Evolutionary conservation across 2,113 vertebrate species (phyloP), one percentile per base, ranked within the genome.

Genomic region (Hippocampus comes): DNA sequence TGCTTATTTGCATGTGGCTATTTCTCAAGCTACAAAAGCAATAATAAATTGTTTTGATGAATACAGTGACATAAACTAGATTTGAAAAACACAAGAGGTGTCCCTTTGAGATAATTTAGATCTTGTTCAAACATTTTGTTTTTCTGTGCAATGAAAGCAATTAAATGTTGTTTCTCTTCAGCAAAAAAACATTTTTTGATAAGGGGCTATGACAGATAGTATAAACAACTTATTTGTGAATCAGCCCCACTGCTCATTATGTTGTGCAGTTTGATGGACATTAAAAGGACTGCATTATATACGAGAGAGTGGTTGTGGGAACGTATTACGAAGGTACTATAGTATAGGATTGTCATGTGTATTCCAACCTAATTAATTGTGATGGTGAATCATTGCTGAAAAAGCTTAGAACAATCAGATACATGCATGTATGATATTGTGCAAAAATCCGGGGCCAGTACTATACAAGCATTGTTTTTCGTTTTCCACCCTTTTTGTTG

Each of bases 201-300:
- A 81, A 82, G 86, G 83, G 88, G 86, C 87, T 83, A 87, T 89
- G 87, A 87, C 84, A 86, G 80, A 86, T 71, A 60, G 76, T 53
- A 38, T 46, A 71, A 73, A 77, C 71, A 74, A 57, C 56, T 81
- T 48, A 75, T 78, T 66, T 78, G 75, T 70, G 72, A 6, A 38
- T 25, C 63, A 82, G 68, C 77, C 68, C 60, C 55, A 0, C 63
- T 63, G 6, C 60, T 86, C 41, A 63, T 80, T 75, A 68, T 71
- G 64, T 66, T 21, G 17, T 65, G 18, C n/a, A 25, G 41, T 57
- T 67, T 76, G 56, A 48, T 17, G 61, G 67, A 72, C 20, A 9
- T 38, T 38, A 34, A 57, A 66, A 72, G 57, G 74, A 38, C 67
- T n/a, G 0, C 10, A 17, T 66, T 38, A 76, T 77, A 68, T 61